phyloP scores from a whole-genome alignment of 2,888 invertebrate species.

The Netelia inedita region DNA sequence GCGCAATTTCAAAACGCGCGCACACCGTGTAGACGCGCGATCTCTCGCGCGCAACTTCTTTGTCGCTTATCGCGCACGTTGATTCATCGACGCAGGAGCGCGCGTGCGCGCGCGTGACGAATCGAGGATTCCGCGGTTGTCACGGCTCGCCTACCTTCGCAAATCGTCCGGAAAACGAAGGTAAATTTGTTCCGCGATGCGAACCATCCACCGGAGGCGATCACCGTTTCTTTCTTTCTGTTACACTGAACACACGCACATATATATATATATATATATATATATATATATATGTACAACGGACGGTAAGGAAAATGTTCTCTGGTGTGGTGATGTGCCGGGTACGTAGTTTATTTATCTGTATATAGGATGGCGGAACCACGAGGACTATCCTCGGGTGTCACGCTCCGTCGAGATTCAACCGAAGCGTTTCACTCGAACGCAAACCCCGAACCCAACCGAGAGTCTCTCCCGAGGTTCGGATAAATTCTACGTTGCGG shows the following conservation, averaged over 20 bases:
- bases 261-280: slow-evolving; percentile 4
- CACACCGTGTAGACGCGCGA: not conserved
- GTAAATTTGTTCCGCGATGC: slow-evolving; percentile 68
- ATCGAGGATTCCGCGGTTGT: slow-evolving; percentile 70
- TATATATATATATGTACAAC: not conserved
- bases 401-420: slow-evolving; percentile 65
- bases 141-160: slow-evolving; percentile 70
- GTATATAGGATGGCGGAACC: slow-evolving; percentile 19
- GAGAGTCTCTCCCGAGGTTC: slow-evolving; percentile 13
- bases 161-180: slow-evolving; percentile 72
- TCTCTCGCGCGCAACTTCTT: slow-evolving; percentile 10
- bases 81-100: slow-evolving; percentile 50
- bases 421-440: slow-evolving; percentile 65
- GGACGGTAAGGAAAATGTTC: not conserved
- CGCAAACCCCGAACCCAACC: slow-evolving; percentile 42
- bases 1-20: slow-evolving; percentile 20
- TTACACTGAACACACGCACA: slow-evolving; percentile 25
- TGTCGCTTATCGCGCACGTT: slow-evolving; percentile 8
- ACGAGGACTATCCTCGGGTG: slow-evolving; percentile 51
- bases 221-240: slow-evolving; percentile 35
- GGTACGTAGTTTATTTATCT: not conserved
- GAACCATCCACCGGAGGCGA: slow-evolving; percentile 49
- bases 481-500: slow-evolving; percentile 47
- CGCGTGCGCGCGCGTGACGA: slow-evolving; percentile 63
- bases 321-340: not conserved